These are phyloP conservation scores for Perca flavescens DNA, from an alignment of 2,113 vertebrate genomes.

Conservation along the genomic window DNA sequence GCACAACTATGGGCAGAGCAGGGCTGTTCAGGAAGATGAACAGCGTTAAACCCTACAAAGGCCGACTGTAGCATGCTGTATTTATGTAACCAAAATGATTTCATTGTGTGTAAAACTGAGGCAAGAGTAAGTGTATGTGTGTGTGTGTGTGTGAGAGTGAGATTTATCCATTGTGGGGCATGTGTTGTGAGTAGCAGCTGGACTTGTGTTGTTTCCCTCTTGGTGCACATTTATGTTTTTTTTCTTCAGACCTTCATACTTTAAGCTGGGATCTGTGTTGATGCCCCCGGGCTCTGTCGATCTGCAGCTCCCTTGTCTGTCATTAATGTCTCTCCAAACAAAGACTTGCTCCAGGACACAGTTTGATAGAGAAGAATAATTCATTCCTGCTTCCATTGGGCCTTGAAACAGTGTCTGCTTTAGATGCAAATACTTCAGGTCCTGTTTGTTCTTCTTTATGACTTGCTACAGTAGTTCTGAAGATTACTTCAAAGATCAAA, in stretches of 20 bases:
- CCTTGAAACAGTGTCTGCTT: constrained; percentile 53
- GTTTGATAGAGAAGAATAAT: constrained; percentile 44
- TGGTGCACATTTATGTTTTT: constrained; percentile 30
- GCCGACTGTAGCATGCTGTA: not conserved
- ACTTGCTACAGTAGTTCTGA: constrained; percentile 24
- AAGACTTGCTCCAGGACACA: constrained; percentile 62
- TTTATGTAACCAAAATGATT: constrained; percentile 10
- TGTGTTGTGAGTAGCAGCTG: constrained; percentile 48
- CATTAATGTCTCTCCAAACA: constrained; percentile 70
- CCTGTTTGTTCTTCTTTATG: constrained; percentile 25
- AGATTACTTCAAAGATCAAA: constrained; percentile 12
- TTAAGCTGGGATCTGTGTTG: constrained; percentile 43
- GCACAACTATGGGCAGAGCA: not conserved
- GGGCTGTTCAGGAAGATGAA: not conserved
- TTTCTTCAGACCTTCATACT: constrained; percentile 33
- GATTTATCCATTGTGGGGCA: constrained; percentile 15
- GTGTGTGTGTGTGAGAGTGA: constrained; percentile 1
- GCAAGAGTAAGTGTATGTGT: not conserved
- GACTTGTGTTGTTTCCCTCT: constrained; percentile 41
- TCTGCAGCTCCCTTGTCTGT: constrained; percentile 62
- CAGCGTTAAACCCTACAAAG: not conserved
- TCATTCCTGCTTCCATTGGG: constrained; percentile 21
- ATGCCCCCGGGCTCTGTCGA: constrained; percentile 48
- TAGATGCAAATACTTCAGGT: constrained; percentile 34
- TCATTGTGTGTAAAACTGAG: not conserved